These are phyloP conservation scores for Boleophthalmus pectinirostris DNA, from an alignment of 2,113 vertebrate genomes.

Conservation along the genomic window DNA sequence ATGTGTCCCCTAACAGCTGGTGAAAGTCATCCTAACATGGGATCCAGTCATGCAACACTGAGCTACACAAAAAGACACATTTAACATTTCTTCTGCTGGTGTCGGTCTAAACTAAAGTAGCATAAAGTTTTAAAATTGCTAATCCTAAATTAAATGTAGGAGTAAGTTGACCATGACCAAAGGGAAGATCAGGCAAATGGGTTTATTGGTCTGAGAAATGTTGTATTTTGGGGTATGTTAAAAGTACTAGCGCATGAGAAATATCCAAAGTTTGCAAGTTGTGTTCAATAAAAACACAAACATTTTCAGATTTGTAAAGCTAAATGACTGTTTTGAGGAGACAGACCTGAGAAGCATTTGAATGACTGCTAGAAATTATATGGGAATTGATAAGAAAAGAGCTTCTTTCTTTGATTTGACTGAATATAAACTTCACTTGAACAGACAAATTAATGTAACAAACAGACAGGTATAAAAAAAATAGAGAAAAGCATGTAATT, in stretches of 20 bases:
- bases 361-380: too few species aligned
- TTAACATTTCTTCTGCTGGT: not conserved
- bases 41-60: not conserved
- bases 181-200: not conserved
- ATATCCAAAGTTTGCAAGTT: not conserved
- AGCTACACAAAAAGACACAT: not conserved
- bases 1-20: slow-evolving; percentile 38
- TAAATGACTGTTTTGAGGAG: not conserved
- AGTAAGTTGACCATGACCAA: too few species aligned
- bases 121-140: not conserved
- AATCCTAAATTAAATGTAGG: not conserved
- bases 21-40: not conserved
- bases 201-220: not conserved
- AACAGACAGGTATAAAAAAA: not conserved
- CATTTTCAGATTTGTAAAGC: not conserved
- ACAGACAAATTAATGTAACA: not conserved
- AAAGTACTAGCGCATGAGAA: not conserved
- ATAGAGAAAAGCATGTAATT: slow-evolving; percentile 19
- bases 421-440: not conserved
- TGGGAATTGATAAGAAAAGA: not conserved
- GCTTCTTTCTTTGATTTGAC: not conserved
- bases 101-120: not conserved
- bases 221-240: not conserved
- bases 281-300: not conserved
- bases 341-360: too few species aligned